Percentiles rank a stretch among this genome's conserved stretches.
These are phyloP conservation scores for Hippoglossus hippoglossus DNA, from an alignment of 2,797 vertebrate genomes.

Conservation along the genomic window DNA sequence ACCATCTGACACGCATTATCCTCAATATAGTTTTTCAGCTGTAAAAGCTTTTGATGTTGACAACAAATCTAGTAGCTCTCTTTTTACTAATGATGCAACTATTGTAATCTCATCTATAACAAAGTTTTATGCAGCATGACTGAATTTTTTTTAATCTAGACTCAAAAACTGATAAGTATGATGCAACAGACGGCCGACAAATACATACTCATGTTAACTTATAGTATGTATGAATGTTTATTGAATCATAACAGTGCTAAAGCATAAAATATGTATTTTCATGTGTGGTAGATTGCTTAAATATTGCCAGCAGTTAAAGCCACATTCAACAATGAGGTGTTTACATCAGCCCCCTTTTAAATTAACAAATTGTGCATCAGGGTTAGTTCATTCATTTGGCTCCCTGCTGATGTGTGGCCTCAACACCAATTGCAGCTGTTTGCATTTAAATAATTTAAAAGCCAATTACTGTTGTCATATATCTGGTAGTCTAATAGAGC, in stretches of 20 bases:
- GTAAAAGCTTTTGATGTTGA: not conserved
- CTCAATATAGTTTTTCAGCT: slow-evolving; percentile 1
- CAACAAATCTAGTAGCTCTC: not conserved
- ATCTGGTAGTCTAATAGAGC: slow-evolving; percentile 48
- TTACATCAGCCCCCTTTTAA: slow-evolving; percentile 31
- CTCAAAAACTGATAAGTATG: not conserved
- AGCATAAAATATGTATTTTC: slow-evolving; percentile 33
- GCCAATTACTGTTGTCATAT: slow-evolving; percentile 56
- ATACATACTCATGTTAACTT: not conserved
- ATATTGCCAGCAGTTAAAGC: slow-evolving; percentile 33
- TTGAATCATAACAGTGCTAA: not conserved
- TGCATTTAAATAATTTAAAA: slow-evolving; percentile 70
- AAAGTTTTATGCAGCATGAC: not conserved
- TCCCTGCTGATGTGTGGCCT: slow-evolving; percentile 59
- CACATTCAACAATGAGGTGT: slow-evolving; percentile 19
- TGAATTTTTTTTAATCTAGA: not conserved
- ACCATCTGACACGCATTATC: not conserved
- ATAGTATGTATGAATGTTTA: not conserved
- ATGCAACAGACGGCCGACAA: not conserved
- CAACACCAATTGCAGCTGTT: slow-evolving; percentile 45
- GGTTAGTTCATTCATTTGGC: slow-evolving; percentile 42
- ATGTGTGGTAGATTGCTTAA: slow-evolving; percentile 27
- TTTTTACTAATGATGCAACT: slow-evolving; percentile 6
- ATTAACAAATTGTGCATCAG: slow-evolving; percentile 32
- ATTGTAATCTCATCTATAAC: slow-evolving; percentile 2